Evolutionary conservation across 2,797 vertebrate genomes (phyloP), one percentile per base, ranked within the genome.

Genomic region (Bovichtus variegatus): DNA sequence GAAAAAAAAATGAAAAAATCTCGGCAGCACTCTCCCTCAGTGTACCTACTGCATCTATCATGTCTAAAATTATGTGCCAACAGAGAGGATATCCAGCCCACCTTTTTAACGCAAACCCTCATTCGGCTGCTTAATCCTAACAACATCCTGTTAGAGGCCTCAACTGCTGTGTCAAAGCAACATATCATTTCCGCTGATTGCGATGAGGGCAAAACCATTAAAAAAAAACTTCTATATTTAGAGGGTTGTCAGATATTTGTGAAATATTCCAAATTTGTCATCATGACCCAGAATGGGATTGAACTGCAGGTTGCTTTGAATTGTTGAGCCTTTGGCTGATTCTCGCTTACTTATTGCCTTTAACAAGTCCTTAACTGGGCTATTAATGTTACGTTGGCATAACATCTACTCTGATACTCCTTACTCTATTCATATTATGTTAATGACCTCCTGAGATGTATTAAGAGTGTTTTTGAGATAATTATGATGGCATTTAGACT

Each of bases 81-180:
- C 78, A 74, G 53, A 63, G 51, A 55, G 60, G 72, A 82, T 76
- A 86, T 92, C 47, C 83, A 79, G 60, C 74, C 53, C 80, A 88
- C 84, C 78, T 84, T 78, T 91, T 82, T 78, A 71, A 68, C 46
- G 6, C 16, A 51, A 81, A 61, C 74, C 70, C 78, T 86, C 54
- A 70, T 82, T 77, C 77, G 74, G 25, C 49, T 43, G 41, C 60
- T 51, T 90, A 89, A 93, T 88, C 83, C 74, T 51, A 66, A 62
- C 66, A 36, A 80, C 76, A 88, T 86, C 80, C 84, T 64, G 75
- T 93, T 82, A 82, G 49, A 74, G 63, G 47, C 78, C 80, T 84
- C 72, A 68, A 59, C 76, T 34, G 76, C 21, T n/a, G 46, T 83
- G 71, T 86, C 74, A 78, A 76, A 88, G 54, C 72, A 80, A 80